Evolutionary conservation across 2,797 vertebrate genomes (phyloP), one percentile per base, ranked within the genome.

Genomic region (Phoebastria nigripes): DNA sequence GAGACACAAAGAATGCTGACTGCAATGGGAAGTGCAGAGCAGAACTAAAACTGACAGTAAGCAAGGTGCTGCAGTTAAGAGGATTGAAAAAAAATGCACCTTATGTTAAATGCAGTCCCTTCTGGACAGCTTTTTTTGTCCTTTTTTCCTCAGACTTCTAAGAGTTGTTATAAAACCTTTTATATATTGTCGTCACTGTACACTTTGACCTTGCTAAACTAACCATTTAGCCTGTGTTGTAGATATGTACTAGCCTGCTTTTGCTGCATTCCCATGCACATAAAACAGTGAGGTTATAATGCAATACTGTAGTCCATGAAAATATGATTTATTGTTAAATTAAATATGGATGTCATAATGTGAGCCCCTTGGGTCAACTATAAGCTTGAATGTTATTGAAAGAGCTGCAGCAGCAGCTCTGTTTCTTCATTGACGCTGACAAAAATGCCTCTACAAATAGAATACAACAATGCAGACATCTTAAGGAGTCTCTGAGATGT

Each of bases 321-420:
- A 95, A 95, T 95, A 96, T 92, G 92, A 96, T 96, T 96, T 96
- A 95, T 95, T 94, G 78, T 89, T 85, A 96, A 94, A 97, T 97
- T 96, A 97, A 91, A 77, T 87, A 86, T 96, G 62, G 55, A 76
- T 95, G 90, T 90, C 96, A 78, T 94, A 94, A 95, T 89, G 78
- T 70, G 92, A 94, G 55, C 76, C 80, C 87, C 62, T 82, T 8
- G 22, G 92, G 78, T 93, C 94, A 76, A 84, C 92, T 91, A 79
- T 92, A 46, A 66, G 88, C 52, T 70, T 92, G 90, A 95, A 71
- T 63, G 76, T 70, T 83, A 66, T 85, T 72, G 91, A 95, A 74
- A 65, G 94, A 70, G 62, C 90, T 96, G 86, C 77, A 63, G 88
- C 58, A 72, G 87, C 61, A 79, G 80, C 84, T 85, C 94, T 69